Evolutionary conservation across 2,113 vertebrate genomes (phyloP).

Genomic region (Eleginops maclovinus): DNA sequence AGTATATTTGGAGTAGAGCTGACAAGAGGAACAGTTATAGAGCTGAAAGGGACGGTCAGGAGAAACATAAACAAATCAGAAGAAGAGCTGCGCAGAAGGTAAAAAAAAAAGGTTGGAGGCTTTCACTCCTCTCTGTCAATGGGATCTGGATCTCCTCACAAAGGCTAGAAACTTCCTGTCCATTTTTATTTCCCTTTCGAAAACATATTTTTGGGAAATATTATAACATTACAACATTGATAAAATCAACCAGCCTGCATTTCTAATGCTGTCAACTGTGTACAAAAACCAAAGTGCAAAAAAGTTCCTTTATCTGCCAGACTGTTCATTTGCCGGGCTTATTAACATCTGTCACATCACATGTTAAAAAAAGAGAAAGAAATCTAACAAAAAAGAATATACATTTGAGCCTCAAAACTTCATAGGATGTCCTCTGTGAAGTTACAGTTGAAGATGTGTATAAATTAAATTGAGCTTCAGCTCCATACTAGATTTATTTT

Average conservation of each 20-base stretch:
- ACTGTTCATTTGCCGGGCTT: not conserved
- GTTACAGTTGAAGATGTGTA: conserved; percentile 3
- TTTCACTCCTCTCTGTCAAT: not conserved
- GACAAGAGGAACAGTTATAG: conserved; percentile 1
- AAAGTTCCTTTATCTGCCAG: conserved; percentile 1
- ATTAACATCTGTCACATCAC: not conserved
- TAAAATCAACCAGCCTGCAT: not conserved
- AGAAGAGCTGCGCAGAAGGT: conserved; percentile 18
- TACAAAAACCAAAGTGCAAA: conserved; percentile 23
- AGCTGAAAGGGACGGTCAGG: conserved; percentile 18
- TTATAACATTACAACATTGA: not conserved
- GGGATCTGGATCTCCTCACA: conserved; percentile 38
- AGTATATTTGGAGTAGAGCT: conserved; percentile 14
- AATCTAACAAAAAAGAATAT: too few relatives aligned
- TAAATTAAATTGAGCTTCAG: conserved; percentile 26
- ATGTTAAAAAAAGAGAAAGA: too few relatives aligned
- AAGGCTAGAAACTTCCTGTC: conserved; percentile 32
- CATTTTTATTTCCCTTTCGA: conserved; percentile 33
- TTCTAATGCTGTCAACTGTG: not conserved
- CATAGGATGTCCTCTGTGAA: not conserved
- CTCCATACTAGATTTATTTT: conserved; percentile 36
- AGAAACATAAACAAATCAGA: conserved; percentile 38
- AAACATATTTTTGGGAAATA: too few relatives aligned
- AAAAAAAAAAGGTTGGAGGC: conserved; percentile 39
- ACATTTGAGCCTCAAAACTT: not conserved